phyloP scores from a whole-genome alignment of 2,888 invertebrate genomes.

The Melieria crassipennis region DNA sequence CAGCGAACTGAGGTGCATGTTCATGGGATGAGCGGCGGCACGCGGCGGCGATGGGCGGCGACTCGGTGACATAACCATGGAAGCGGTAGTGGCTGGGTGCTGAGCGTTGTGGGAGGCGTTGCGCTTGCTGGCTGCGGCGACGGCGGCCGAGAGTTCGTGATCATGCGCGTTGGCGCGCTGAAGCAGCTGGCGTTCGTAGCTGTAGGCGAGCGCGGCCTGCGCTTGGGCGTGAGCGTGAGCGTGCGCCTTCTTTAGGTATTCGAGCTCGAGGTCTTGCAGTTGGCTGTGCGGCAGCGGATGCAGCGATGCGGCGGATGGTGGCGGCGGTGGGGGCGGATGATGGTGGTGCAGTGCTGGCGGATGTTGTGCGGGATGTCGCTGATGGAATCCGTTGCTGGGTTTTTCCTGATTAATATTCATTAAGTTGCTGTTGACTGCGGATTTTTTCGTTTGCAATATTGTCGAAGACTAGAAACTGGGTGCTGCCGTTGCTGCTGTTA shows the following conservation, averaged over 20 bases:
- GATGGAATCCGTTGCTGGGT: constrained; percentile 48
- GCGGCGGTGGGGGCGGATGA: constrained; percentile 37
- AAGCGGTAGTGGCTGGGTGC: constrained; percentile 35
- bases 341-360: constrained; percentile 38
- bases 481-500: neutral
- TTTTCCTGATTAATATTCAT: constrained; percentile 62
- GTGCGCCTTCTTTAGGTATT: constrained; percentile 49
- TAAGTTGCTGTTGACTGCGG: constrained; percentile 52
- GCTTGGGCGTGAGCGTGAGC: constrained; percentile 47
- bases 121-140: constrained; percentile 25
- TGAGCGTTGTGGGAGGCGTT: constrained; percentile 21
- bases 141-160: constrained; percentile 37
- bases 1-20: constrained; percentile 63
- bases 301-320: constrained; percentile 39
- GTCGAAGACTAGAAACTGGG: constrained; percentile 50
- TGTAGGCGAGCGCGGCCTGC: constrained; percentile 44
- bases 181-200: constrained; percentile 51
- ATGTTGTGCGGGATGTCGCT: constrained; percentile 45
- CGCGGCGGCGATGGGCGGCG: constrained; percentile 73
- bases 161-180: constrained; percentile 43
- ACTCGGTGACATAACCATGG: constrained; percentile 75
- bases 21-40: constrained; percentile 66
- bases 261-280: constrained; percentile 44
- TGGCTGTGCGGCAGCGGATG: constrained; percentile 26
- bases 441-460: constrained; percentile 40